These are phyloP conservation scores for Mesocricetus auratus DNA, from an alignment of 2,113 vertebrate species.

Conservation along the genomic window DNA sequence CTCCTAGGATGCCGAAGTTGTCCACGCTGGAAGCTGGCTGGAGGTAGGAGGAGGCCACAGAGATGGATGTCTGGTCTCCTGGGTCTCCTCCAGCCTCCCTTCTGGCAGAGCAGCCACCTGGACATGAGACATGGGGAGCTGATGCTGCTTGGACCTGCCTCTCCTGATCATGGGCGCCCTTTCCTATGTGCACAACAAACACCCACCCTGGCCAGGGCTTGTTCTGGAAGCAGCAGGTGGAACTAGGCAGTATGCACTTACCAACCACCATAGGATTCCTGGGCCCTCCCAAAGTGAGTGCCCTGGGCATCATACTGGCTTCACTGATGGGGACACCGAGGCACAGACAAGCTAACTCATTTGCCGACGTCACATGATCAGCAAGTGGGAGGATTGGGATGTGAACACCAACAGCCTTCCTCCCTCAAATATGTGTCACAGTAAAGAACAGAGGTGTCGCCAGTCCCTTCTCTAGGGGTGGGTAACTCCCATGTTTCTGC, in stretches of 20 bases:
- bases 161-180: not conserved
- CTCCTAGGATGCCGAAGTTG: not conserved
- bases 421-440: not conserved
- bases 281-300: fast-evolving
- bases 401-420: not conserved
- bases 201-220: too few species aligned
- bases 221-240: not conserved
- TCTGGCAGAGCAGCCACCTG: too few species aligned
- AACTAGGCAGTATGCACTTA: not conserved
- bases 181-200: not conserved
- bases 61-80: not conserved
- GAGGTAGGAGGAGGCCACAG: not conserved
- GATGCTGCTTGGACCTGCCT: not conserved
- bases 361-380: not conserved
- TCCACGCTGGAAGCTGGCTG: not conserved
- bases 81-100: not conserved
- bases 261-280: not conserved
- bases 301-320: too few species aligned
- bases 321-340: not conserved
- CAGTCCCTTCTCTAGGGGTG: not conserved
- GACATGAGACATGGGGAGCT: not conserved
- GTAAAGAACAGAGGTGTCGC: too few species aligned
- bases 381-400: not conserved
- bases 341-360: not conserved
- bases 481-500: not conserved